A percentile compares a stretch with the other conserved stretches of the same genome.
These are phyloP conservation scores for Atherinosoma microstoma DNA, from an alignment of 2,797 vertebrate species.

Conservation along the genomic window DNA sequence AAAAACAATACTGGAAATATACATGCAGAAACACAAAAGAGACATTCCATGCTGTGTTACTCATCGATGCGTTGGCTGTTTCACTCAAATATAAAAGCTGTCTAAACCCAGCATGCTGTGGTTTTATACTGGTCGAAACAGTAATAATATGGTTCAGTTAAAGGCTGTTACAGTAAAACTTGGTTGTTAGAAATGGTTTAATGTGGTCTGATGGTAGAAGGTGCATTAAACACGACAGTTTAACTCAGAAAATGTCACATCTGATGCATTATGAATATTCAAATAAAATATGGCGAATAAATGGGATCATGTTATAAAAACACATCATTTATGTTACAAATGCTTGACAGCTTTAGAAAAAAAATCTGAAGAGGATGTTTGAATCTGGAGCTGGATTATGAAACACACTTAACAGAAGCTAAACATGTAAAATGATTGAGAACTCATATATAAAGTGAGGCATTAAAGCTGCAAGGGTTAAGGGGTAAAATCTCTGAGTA, in stretches of 20 bases:
- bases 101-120: not conserved
- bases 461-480: conserved; percentile 1
- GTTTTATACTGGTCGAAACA: not conserved
- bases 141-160: not conserved
- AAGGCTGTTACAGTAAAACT: not conserved
- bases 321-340: not conserved
- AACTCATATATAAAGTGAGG: not conserved
- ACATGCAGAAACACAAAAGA: not conserved
- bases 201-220: not conserved
- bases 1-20: not conserved
- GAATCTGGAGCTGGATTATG: not conserved
- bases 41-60: not conserved
- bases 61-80: not conserved
- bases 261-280: not conserved
- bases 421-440: not conserved
- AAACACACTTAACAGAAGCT: not conserved
- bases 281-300: not conserved
- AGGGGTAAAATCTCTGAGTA: conserved; percentile 7
- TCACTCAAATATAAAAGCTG: not conserved
- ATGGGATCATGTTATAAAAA: not conserved
- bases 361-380: not conserved
- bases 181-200: not conserved
- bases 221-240: not conserved
- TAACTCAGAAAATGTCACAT: not conserved
- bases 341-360: not conserved